Base-by-base conservation (phyloP, 2,888 invertebrate genomes). In the Hydraecia micacea region DNA sequence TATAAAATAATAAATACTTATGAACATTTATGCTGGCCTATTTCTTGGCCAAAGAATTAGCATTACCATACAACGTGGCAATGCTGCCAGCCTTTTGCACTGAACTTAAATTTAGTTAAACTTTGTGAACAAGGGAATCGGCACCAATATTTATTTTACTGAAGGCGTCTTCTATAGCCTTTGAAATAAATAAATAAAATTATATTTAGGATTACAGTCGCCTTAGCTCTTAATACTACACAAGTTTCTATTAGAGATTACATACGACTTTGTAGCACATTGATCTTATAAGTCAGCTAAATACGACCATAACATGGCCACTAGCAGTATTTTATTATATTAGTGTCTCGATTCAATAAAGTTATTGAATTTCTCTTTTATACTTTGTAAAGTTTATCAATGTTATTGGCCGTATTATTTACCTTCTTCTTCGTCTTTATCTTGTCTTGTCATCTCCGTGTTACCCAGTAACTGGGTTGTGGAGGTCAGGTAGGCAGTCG, bases 141-240 rank as follows among this genome's bases (percentile, higher is more conserved):
- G 9, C 42, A 9, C 42, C 11, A 13, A 13, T 42, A 58, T n/a
- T n/a, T 58, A 58, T n/a, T 58, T 58, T 25, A 11, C 5, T 21
- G 21, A 11, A 25, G 78, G 77, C 79, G 15, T 18, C 46, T 42
- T 78, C 72, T n/a, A n/a, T 74, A 68, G 86, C 84, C 76, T 73
- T 32, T 36, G 63, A 25, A 77, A 80, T 84, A 83, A 82, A 83
- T 83, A 80, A 81, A 82, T 80, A 8, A 81, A 80, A 87, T 80
- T 6, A 80, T 84, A 80, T 82, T 76, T 63, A 58, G n/a, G 78
- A 85, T 86, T 80, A 80, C 60, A 73, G 81, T 67, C 83, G 62
- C n/a, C 84, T 86, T 79, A 80, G 79, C 42, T 78, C 65, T 25
- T 67, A 81, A 42, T 65, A 32, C 73, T 13, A 52, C 39, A 60